phyloP scores from a whole-genome alignment of 2,888 invertebrate species.

The Choristoneura rosaceana region DNA sequence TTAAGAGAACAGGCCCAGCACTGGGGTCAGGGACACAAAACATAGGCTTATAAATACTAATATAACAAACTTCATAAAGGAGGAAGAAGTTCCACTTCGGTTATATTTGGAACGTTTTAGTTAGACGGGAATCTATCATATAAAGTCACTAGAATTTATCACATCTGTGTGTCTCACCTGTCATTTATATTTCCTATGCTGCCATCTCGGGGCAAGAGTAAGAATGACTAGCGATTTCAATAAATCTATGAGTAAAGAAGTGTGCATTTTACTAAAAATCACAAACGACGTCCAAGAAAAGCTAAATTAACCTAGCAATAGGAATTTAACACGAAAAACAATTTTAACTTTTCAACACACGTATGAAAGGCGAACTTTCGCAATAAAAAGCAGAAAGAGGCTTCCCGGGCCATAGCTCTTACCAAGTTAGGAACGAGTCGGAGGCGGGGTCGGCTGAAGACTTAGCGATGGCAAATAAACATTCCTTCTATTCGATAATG shows the following conservation, averaged over 20 bases:
- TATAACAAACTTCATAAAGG: no score
- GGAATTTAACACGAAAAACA: constrained; percentile 52
- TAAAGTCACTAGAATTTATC: no score
- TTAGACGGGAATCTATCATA: no score
- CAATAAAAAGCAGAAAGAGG: constrained; percentile 78
- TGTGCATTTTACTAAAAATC: neutral
- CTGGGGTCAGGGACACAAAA: no score
- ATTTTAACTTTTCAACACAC: constrained; percentile 70
- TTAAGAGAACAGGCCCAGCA: no score
- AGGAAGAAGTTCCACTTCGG: no score
- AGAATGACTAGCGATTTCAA: neutral
- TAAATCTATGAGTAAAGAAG: neutral
- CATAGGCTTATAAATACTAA: no score
- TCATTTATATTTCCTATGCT: neutral
- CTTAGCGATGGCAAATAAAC: constrained; percentile 59
- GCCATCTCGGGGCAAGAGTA: neutral
- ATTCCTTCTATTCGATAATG: neutral
- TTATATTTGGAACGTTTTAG: no score
- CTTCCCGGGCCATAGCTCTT: constrained; percentile 73
- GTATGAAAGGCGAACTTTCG: constrained; percentile 75
- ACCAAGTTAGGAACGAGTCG: constrained; percentile 77
- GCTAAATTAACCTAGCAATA: constrained; percentile 21
- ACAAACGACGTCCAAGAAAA: neutral
- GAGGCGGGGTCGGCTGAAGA: constrained; percentile 68
- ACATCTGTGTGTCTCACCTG: neutral